Percentiles rank a stretch among this genome's conserved stretches.
These are phyloP conservation scores for Temnopleurus reevesii DNA, from an alignment of 53 echinoderm and acorn worm genomes.

Conservation along the genomic window DNA sequence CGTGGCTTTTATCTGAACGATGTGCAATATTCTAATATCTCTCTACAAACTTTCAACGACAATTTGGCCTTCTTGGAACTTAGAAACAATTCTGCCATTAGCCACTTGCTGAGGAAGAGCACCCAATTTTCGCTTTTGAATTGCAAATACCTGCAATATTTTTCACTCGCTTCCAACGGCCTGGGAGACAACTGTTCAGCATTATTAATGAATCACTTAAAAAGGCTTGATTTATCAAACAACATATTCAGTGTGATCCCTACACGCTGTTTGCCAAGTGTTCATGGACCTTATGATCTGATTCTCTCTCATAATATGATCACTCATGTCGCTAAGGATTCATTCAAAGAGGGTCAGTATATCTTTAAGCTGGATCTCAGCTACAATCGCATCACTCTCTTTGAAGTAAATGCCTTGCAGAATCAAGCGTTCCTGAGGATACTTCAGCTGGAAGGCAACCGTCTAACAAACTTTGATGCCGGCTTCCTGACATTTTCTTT, in stretches of 20 bases:
- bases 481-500: not conserved
- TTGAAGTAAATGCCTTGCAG: not conserved
- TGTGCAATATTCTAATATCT: not conserved
- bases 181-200: not conserved
- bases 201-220: not conserved
- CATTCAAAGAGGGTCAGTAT: not conserved
- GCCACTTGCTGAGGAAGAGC: not conserved
- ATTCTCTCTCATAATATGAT: not conserved
- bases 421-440: not conserved
- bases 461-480: not conserved
- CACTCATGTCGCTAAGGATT: not conserved
- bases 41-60: not conserved
- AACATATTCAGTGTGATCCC: not conserved
- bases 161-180: not conserved
- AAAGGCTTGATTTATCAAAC: not conserved
- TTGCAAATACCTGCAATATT: not conserved
- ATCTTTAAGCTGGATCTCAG: not conserved
- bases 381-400: not conserved
- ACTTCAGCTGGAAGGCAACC: not conserved
- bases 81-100: too few species aligned
- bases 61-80: not conserved
- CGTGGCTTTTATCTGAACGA: not conserved
- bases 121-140: not conserved
- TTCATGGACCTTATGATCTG: not conserved
- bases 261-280: not conserved